phyloP scores from a whole-genome alignment of 2,113 vertebrate species.

The Procapra przewalskii region DNA sequence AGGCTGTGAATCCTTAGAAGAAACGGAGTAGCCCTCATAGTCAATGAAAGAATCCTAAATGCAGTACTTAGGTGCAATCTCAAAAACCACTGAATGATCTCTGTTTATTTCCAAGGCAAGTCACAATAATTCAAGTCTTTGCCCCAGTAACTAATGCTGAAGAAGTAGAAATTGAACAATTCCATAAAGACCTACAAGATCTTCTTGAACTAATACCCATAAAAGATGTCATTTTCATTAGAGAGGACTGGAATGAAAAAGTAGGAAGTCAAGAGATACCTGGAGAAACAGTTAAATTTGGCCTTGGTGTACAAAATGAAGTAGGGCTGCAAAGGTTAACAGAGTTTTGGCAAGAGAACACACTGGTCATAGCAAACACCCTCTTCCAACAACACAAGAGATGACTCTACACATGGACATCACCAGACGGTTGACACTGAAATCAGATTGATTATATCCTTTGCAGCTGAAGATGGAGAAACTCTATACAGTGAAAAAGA shows the following conservation, averaged over 20 bases:
- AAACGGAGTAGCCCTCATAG: neutral
- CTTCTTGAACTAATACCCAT: neutral
- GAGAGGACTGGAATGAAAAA: neutral
- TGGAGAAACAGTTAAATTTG: neutral
- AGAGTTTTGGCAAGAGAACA: neutral
- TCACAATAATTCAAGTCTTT: neutral
- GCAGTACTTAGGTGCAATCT: neutral
- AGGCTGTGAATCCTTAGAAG: neutral
- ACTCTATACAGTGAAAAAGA: neutral
- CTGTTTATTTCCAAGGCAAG: neutral
- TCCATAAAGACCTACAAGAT: neutral
- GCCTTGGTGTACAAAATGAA: neutral
- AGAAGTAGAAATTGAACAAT: neutral
- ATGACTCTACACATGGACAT: neutral
- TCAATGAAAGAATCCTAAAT: neutral
- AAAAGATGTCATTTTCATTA: neutral
- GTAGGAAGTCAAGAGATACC: neutral
- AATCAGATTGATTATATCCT: neutral
- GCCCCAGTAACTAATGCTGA: rapidly evolving
- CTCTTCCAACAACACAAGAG: neutral
- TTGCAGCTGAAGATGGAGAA: neutral
- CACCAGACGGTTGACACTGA: too few relatives aligned
- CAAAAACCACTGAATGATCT: neutral
- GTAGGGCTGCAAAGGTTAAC: neutral
- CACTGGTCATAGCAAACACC: neutral